Evolutionary conservation across 2,113 vertebrate species (phyloP).

Genomic region (Hippocampus comes): DNA sequence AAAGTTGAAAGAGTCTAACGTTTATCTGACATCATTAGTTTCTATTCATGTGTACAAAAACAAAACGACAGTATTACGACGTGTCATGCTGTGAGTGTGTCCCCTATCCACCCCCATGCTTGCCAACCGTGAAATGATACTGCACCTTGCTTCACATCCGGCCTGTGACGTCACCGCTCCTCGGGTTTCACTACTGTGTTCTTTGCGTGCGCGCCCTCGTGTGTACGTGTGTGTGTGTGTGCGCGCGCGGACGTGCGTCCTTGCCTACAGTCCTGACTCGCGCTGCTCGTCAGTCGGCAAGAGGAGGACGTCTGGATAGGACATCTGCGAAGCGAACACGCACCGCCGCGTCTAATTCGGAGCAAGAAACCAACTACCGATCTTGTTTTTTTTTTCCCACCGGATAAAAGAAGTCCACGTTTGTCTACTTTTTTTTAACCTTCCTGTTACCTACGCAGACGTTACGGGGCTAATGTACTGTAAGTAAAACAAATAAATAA

Average conservation of each 20-base stretch:
- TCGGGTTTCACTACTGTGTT: constrained; percentile 71
- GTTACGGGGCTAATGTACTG: constrained; percentile 34
- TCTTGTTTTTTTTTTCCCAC: constrained; percentile 1
- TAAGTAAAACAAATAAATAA: constrained; percentile 42
- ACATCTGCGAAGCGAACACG: constrained; percentile 31
- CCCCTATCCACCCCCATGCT: not conserved
- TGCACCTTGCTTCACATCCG: constrained; percentile 41
- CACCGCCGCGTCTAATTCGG: constrained; percentile 45
- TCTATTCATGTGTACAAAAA: not conserved
- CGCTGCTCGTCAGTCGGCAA: constrained; percentile 30
- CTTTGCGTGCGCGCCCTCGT: constrained; percentile 36
- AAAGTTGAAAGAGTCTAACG: not conserved
- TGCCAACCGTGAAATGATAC: constrained; percentile 3
- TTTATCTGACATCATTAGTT: not conserved
- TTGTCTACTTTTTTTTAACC: not conserved
- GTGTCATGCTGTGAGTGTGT: not conserved
- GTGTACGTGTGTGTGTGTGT: not conserved
- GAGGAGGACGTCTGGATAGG: constrained; percentile 39
- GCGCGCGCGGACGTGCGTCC: not conserved
- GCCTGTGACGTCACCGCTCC: constrained; percentile 79
- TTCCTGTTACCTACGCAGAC: constrained; percentile 7
- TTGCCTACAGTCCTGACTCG: not conserved
- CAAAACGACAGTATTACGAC: not conserved
- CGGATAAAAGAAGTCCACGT: constrained; percentile 34
- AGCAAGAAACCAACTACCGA: constrained; percentile 11